Evolutionary conservation across 2,797 vertebrate genomes (phyloP), one percentile per base, ranked within the genome.

Genomic region (Lycodopsis pacificus): DNA sequence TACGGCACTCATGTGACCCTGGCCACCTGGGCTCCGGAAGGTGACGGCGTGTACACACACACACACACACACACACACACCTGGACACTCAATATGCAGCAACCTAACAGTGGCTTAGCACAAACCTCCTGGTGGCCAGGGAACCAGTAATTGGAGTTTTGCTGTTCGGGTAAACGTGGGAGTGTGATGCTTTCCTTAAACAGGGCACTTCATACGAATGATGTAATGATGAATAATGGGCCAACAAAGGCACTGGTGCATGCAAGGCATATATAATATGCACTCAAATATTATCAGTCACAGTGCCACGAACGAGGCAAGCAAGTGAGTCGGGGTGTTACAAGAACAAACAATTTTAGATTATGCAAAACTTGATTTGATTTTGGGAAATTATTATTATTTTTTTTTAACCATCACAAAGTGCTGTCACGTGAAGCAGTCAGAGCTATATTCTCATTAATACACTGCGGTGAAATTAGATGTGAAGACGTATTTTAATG

Each of bases 11-110:
- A 77, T 84, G 88, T 91, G 93, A 93, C 92, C 92, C 86, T 22
- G 82, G 84, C 79, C 87, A 87, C 90, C 89, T 94, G 88, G 78
- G 84, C 88, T 86, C 82, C 82, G 85, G 89, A 89, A 89, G 86
- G 87, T 87, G 87, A 88, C 89, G 81, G 88, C 64, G 14, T 81
- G 77, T 71, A 27, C 27, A 30, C 30, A 30, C 27, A 30, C 30
- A 30, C 27, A 85, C 7, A 62, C 61, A n/a, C n/a, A n/a, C n/a
- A n/a, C 25, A 51, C n/a, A 12, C 73, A 79, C 64, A 83, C 82
- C 73, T 77, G 77, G 75, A 62, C 36, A 30, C 53, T 42, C 5
- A 54, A 71, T 32, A 17, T 42, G 36, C 62, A 74, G 58, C 34
- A 36, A 27, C 38, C 44, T n/a, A 63, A 25, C 48, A 46, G 58